Percentiles rank a stretch among this genome's conserved stretches.
Conservation (phyloP, 2,113 vertebrate species). For the Rhabdornis inornatus region DNA sequence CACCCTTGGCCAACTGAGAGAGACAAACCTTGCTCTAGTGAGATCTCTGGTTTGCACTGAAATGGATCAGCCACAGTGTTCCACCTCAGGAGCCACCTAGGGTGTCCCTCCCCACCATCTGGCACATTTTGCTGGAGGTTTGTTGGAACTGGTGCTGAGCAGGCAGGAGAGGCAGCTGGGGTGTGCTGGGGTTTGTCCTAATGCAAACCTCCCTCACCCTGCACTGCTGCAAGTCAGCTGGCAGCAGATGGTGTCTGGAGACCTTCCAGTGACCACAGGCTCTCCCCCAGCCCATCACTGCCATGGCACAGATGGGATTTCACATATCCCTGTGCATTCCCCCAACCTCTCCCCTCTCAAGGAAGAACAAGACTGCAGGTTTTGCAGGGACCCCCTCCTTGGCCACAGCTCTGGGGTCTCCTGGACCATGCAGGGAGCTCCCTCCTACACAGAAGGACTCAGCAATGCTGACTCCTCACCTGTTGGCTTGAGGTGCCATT, state of each 20-base stretch:
- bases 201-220: background rate
- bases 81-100: background rate
- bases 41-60: background rate
- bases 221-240: background rate
- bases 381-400: background rate
- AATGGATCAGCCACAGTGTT: background rate
- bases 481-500: background rate
- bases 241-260: constrained; percentile 43
- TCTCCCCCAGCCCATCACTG: constrained; percentile 45
- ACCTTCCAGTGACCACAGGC: constrained; percentile 32
- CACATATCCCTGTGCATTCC: background rate
- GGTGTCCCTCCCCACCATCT: background rate
- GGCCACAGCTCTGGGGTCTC: background rate
- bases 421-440: background rate
- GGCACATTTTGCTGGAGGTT: background rate
- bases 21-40: background rate
- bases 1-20: background rate
- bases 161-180: background rate
- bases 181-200: background rate
- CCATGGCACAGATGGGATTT: background rate
- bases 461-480: rapidly evolving
- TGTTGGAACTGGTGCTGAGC: background rate
- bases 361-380: background rate
- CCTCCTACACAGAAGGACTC: background rate
- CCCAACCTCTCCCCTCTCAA: background rate